A percentile compares a stretch with the other conserved stretches of the same genome.
phyloP scores from a whole-genome alignment of 1,140 invertebrate species.

The Drosophila sturtevanti region DNA sequence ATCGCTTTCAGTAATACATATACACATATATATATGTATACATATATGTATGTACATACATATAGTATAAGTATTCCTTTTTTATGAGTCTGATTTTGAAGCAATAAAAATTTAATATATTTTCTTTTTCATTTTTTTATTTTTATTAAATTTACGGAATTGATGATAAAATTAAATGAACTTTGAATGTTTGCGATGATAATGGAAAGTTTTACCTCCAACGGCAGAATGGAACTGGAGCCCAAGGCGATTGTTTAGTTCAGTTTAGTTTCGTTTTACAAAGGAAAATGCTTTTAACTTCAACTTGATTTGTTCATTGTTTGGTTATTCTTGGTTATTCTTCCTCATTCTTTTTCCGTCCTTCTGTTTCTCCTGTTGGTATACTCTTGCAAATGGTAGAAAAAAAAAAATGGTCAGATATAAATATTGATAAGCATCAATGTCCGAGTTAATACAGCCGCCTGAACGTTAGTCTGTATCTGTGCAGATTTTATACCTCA shows the following conservation, averaged over 20 bases:
- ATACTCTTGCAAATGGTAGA: too few species aligned
- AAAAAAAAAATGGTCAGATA: too few species aligned
- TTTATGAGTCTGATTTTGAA: constrained; percentile 39
- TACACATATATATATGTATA: background rate
- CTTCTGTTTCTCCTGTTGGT: constrained; percentile 1
- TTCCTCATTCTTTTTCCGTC: background rate
- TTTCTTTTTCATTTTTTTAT: constrained; percentile 78
- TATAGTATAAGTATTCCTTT: background rate
- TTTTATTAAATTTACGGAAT: constrained; percentile 77
- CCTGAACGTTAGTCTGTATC: too few species aligned
- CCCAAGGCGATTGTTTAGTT: constrained; percentile 58
- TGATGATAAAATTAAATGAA: constrained; percentile 77
- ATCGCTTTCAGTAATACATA: constrained; percentile 54
- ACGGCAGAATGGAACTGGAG: constrained; percentile 18
- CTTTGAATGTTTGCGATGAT: constrained; percentile 56
- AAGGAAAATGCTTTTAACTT: constrained; percentile 26
- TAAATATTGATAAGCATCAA: too few species aligned
- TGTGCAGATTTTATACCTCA: too few species aligned
- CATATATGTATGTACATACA: background rate
- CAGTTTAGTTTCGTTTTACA: constrained; percentile 14
- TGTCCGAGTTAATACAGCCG: too few species aligned
- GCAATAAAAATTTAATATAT: constrained; percentile 82
- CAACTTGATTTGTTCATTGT: constrained; percentile 45
- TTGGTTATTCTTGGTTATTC: constrained; percentile 16
- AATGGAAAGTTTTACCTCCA: constrained; percentile 47